A percentile compares a stretch with the other conserved stretches of the same genome.
phyloP scores from a whole-genome alignment of 2,113 vertebrate genomes.

The Dermatemys mawii region DNA sequence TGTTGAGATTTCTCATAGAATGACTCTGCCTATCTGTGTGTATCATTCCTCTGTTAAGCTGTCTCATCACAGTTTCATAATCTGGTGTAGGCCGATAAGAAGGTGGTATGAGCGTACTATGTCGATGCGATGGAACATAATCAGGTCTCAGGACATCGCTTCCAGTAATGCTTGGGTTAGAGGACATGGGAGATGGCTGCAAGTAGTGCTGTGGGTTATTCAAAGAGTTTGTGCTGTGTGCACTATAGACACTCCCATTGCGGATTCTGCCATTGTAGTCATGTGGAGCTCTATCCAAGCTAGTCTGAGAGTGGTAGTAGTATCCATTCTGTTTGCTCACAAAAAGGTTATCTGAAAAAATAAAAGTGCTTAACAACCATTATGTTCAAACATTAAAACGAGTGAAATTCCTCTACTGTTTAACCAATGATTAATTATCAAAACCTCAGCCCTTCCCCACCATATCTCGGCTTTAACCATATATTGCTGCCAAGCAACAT shows the following conservation, averaged over 20 bases:
- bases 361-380: conserved; percentile 33
- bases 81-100: conserved; percentile 96
- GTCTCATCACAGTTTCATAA: conserved; percentile 97
- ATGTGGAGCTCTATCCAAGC: conserved; percentile 89
- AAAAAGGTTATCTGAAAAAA: conserved; percentile 92
- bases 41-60: conserved; percentile 85
- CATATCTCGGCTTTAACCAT: not conserved
- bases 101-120: conserved; percentile 93
- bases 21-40: conserved; percentile 90
- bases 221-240: conserved; percentile 95
- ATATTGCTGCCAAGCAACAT: not conserved
- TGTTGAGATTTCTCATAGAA: conserved; percentile 95
- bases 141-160: conserved; percentile 92
- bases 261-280: conserved; percentile 91
- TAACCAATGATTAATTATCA: not conserved
- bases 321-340: conserved; percentile 94
- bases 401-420: not conserved
- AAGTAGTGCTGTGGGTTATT: conserved; percentile 93
- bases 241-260: conserved; percentile 96
- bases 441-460: not conserved
- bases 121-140: conserved; percentile 91
- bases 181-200: conserved; percentile 97
- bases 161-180: conserved; percentile 95
- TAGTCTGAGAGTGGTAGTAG: conserved; percentile 97
- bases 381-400: conserved; percentile 4